Evolutionary conservation across 2,797 vertebrate species (phyloP).

Genomic region (Merluccius polli): DNA sequence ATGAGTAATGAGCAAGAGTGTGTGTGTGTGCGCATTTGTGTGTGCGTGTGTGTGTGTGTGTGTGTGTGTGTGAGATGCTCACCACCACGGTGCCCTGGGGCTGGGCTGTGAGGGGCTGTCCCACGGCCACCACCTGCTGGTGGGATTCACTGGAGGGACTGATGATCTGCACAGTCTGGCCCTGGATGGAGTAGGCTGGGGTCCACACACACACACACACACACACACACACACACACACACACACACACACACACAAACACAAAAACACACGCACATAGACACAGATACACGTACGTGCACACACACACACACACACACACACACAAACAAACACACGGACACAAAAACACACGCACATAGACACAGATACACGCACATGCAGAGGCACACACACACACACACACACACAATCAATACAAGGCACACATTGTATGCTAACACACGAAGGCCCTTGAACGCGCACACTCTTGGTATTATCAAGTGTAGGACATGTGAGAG

Average conservation of each 20-base stretch:
- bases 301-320: no score
- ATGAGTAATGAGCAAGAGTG: no score
- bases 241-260: slow-evolving; percentile 9
- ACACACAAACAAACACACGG: no score
- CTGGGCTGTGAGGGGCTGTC: slow-evolving; percentile 90
- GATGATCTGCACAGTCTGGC: slow-evolving; percentile 95
- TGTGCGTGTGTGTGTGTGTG: neutral
- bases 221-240: slow-evolving; percentile 12
- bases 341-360: no score
- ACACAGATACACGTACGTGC: no score
- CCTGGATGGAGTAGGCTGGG: slow-evolving; percentile 95
- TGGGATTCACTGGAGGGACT: slow-evolving; percentile 98
- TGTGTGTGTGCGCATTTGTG: slow-evolving; percentile 1
- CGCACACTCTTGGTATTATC: slow-evolving; percentile 30
- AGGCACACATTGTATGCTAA: slow-evolving; percentile 21
- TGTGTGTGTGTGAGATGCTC: slow-evolving; percentile 43
- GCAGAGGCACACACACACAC: slow-evolving; percentile 16
- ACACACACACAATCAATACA: slow-evolving; percentile 15
- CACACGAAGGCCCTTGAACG: neutral
- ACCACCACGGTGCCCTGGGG: slow-evolving; percentile 99
- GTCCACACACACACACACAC: slow-evolving; percentile 32
- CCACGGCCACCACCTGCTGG: slow-evolving; percentile 97
- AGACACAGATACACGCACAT: no score
- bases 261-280: neutral
- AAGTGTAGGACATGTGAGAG: slow-evolving; percentile 46